A percentile compares a stretch with the other conserved stretches of the same genome.
These are phyloP conservation scores for Alligator sinensis DNA, from an alignment of 2,113 vertebrate species.

Conservation along the genomic window DNA sequence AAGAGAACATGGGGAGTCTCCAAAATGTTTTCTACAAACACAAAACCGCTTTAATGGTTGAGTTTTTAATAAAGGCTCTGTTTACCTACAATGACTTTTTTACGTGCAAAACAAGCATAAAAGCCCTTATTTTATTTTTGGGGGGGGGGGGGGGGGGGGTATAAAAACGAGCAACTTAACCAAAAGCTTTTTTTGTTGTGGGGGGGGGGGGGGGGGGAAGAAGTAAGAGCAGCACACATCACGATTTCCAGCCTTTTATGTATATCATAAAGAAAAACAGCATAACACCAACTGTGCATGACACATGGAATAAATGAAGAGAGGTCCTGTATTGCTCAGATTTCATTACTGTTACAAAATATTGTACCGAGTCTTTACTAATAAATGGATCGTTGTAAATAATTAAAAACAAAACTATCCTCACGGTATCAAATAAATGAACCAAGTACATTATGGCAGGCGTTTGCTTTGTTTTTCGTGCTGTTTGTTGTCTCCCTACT, in stretches of 20 bases:
- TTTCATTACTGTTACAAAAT: constrained; percentile 63
- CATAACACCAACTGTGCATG: constrained; percentile 16
- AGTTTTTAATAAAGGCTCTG: constrained; percentile 46
- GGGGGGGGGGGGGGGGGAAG: neutral
- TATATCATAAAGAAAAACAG: neutral
- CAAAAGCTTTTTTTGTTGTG: neutral
- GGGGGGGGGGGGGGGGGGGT: neutral
- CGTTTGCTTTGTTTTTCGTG: constrained; percentile 35
- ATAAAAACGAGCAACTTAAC: too few species aligned
- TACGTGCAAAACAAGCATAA: constrained; percentile 25
- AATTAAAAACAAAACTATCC: constrained; percentile 64
- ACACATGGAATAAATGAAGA: constrained; percentile 24
- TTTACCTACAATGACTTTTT: constrained; percentile 7
- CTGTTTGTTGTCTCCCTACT: constrained; percentile 27
- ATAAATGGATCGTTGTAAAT: constrained; percentile 66
- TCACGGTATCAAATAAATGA: constrained; percentile 53
- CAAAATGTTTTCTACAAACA: neutral
- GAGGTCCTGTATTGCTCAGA: constrained; percentile 18
- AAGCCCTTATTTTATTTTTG: neutral
- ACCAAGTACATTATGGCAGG: constrained; percentile 38
- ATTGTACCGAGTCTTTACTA: constrained; percentile 34
- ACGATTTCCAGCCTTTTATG: neutral
- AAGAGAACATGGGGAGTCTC: neutral
- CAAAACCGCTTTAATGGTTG: neutral
- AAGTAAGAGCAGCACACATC: neutral